These are phyloP conservation scores for Lasioglossum marginatum DNA, from an alignment of 2,888 invertebrate species.

Conservation along the genomic window DNA sequence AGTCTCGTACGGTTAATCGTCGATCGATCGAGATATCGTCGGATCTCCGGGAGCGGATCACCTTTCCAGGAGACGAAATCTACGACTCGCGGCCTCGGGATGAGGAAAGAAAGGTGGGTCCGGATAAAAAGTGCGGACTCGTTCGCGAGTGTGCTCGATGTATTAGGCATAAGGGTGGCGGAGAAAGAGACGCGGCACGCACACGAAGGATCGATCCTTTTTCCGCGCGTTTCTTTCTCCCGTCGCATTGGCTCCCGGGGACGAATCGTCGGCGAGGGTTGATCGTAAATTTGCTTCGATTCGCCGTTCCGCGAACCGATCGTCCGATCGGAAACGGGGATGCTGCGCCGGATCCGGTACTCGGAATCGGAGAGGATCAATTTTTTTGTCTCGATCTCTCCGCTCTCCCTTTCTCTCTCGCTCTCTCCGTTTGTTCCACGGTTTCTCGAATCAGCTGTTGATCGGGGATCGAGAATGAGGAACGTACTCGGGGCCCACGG, in stretches of 20 bases:
- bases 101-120: not conserved
- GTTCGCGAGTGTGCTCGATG: slow-evolving; percentile 43
- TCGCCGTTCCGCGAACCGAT: slow-evolving; percentile 51
- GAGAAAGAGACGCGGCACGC: slow-evolving; percentile 20
- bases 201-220: slow-evolving; percentile 37
- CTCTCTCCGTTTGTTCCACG: not conserved
- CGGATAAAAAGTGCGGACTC: slow-evolving; percentile 51
- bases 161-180: slow-evolving; percentile 54
- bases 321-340: slow-evolving; percentile 45
- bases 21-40: slow-evolving; percentile 66
- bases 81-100: slow-evolving; percentile 29
- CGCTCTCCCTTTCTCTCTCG: not conserved
- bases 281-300: slow-evolving; percentile 68
- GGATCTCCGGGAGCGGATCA: slow-evolving; percentile 58
- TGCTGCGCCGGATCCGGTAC: slow-evolving; percentile 45
- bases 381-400: slow-evolving; percentile 47
- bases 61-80: slow-evolving; percentile 65
- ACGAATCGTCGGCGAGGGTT: slow-evolving; percentile 49
- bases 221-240: slow-evolving; percentile 22
- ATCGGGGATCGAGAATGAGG: slow-evolving; percentile 49
- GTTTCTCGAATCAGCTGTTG: slow-evolving; percentile 64
- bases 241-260: slow-evolving; percentile 20
- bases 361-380: slow-evolving; percentile 53
- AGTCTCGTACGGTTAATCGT: slow-evolving; percentile 58
- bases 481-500: slow-evolving; percentile 42